Evolutionary conservation across 2,797 vertebrate species (phyloP).

Genomic region (Pteronotus mesoamericanus): DNA sequence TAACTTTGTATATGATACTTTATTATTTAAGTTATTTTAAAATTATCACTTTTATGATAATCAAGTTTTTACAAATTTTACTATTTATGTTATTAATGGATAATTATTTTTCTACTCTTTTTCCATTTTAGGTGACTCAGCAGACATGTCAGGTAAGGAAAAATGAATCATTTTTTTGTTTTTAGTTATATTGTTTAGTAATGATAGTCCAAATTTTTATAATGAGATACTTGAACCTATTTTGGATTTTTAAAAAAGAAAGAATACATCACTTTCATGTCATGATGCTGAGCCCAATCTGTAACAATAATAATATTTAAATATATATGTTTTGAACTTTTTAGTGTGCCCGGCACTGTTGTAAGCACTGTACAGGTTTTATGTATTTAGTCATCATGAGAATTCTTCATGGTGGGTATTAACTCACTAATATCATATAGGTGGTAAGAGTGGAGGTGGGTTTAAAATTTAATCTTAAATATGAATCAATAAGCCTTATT

Average conservation of each 20-base stretch:
- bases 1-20: background rate
- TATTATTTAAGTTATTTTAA: slow-evolving; percentile 50
- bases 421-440: background rate
- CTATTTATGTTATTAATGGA: slow-evolving; percentile 69
- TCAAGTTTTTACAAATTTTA: slow-evolving; percentile 68
- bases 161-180: slow-evolving; percentile 74
- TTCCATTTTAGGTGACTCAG: slow-evolving; percentile 92
- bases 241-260: slow-evolving; percentile 51
- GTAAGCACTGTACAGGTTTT: background rate
- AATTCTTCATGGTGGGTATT: background rate
- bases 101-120: slow-evolving; percentile 82
- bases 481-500: background rate
- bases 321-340: background rate
- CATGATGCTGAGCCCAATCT: slow-evolving; percentile 47
- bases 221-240: slow-evolving; percentile 50
- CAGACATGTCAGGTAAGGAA: slow-evolving; percentile 97
- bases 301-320: background rate
- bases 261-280: slow-evolving; percentile 47
- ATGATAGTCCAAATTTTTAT: slow-evolving; percentile 20
- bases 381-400: background rate
- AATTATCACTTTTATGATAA: slow-evolving; percentile 49
- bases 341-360: background rate
- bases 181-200: slow-evolving; percentile 70
- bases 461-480: background rate
- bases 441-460: background rate